Percentiles rank a stretch among this genome's conserved stretches.
phyloP scores from a whole-genome alignment of 2,797 vertebrate genomes.

The Dicrostonyx torquatus region DNA sequence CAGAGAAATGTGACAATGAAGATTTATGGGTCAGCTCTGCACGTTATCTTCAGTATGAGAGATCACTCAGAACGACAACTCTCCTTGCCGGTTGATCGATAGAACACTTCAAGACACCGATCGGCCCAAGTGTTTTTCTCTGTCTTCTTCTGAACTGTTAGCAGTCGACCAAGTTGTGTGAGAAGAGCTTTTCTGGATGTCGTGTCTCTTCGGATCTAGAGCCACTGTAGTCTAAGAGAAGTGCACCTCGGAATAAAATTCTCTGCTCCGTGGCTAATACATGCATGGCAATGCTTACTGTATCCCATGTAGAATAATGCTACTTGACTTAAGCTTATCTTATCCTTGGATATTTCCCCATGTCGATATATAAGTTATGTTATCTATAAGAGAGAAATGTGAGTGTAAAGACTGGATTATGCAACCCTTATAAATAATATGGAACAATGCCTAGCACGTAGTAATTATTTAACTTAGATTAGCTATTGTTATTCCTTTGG shows the following conservation, averaged over 20 bases:
- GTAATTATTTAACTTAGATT: constrained; percentile 57
- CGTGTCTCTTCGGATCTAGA: background rate
- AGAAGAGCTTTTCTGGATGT: background rate
- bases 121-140: background rate
- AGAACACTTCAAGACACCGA: background rate
- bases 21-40: background rate
- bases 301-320: background rate
- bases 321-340: background rate
- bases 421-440: constrained; percentile 31
- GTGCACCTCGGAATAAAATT: background rate
- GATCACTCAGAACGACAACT: background rate
- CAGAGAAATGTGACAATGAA: background rate
- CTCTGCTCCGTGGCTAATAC: background rate
- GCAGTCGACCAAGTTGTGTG: background rate
- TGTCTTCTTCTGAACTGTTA: constrained; percentile 32
- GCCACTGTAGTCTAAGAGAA: background rate
- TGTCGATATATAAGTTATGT: constrained; percentile 5
- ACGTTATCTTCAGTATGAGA: background rate
- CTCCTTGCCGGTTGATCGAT: background rate
- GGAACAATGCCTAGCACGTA: background rate
- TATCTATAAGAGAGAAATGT: constrained; percentile 13
- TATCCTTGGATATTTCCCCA: background rate
- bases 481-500: constrained; percentile 1
- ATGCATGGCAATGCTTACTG: background rate
- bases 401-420: constrained; percentile 3